A percentile compares a stretch with the other conserved stretches of the same genome.
Evolutionary conservation across 35 echinoderm and acorn worm species (phyloP).

Genomic region (Apostichopus californicus): DNA sequence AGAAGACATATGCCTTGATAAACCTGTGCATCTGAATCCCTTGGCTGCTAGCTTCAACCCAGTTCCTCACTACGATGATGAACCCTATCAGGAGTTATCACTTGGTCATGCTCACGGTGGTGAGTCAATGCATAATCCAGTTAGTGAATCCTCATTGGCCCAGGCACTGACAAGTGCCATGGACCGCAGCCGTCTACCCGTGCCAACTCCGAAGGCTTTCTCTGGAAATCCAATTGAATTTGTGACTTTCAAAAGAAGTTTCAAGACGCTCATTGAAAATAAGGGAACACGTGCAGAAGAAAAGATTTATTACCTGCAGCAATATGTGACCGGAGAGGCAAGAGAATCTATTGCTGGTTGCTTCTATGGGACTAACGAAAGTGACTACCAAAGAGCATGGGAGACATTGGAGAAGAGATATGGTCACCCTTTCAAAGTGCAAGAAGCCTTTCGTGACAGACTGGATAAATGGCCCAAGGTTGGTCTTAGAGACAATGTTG

Average conservation of each 20-base stretch:
- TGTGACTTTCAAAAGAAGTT: too few relatives aligned
- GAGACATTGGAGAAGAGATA: constrained; percentile 12
- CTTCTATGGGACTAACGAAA: constrained; percentile 44
- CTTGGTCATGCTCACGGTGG: not conserved
- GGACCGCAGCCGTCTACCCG: too few relatives aligned
- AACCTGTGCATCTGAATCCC: not conserved
- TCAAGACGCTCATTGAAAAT: too few relatives aligned
- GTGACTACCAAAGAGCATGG: constrained; percentile 58
- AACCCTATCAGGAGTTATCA: not conserved
- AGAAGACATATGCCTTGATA: too few relatives aligned
- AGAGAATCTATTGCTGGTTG: constrained; percentile 32
- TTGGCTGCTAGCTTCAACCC: constrained; percentile 7
- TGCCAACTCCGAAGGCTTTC: too few relatives aligned
- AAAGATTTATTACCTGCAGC: constrained; percentile 32
- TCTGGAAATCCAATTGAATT: too few relatives aligned
- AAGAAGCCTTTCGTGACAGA: constrained; percentile 21
- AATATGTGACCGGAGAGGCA: constrained; percentile 44
- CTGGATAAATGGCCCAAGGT: constrained; percentile 24
- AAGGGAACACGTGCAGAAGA: too few relatives aligned
- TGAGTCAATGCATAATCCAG: not conserved
- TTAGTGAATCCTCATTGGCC: too few relatives aligned
- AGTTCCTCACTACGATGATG: not conserved
- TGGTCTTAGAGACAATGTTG: constrained; percentile 17
- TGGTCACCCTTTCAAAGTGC: not conserved
- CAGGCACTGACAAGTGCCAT: too few relatives aligned